phyloP scores from a whole-genome alignment of 2,113 vertebrate genomes.

The Ageneiosus marmoratus region DNA sequence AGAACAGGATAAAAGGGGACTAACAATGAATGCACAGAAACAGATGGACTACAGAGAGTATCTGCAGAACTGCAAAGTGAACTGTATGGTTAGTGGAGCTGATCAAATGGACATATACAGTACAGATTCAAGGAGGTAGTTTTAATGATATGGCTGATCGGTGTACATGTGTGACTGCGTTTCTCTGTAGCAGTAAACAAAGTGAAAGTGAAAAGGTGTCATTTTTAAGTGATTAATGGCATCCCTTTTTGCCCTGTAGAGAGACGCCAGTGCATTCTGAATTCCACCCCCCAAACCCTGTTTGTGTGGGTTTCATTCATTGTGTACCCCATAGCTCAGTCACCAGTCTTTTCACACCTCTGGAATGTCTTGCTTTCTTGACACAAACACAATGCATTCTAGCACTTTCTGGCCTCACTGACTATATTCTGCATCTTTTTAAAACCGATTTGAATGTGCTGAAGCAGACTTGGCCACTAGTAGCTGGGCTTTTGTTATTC shows the following conservation, averaged over 20 bases:
- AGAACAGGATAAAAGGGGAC: too few relatives aligned
- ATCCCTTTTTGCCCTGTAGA: constrained; percentile 64
- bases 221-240: constrained; percentile 85
- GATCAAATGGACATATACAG: too few relatives aligned
- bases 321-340: constrained; percentile 74
- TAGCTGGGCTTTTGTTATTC: constrained; percentile 43
- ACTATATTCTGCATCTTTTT: constrained; percentile 56
- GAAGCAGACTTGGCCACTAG: constrained; percentile 77
- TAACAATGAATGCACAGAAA: too few relatives aligned
- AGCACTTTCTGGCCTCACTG: constrained; percentile 63
- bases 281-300: constrained; percentile 63
- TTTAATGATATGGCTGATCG: too few relatives aligned
- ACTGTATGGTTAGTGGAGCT: too few relatives aligned
- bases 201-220: constrained; percentile 74
- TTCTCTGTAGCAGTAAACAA: constrained; percentile 12
- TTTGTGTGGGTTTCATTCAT: constrained; percentile 56
- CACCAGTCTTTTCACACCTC: constrained; percentile 79
- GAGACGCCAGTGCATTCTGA: constrained; percentile 75
- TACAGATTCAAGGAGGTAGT: too few relatives aligned
- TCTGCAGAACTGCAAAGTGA: too few relatives aligned
- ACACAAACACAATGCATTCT: constrained; percentile 82
- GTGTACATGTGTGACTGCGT: too few relatives aligned
- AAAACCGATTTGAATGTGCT: constrained; percentile 79
- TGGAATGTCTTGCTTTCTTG: constrained; percentile 82
- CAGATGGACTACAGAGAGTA: too few relatives aligned